Evolutionary conservation across 2,888 invertebrate genomes (phyloP), one percentile per base, ranked within the genome.

Genomic region (Ochropacha duplaris): DNA sequence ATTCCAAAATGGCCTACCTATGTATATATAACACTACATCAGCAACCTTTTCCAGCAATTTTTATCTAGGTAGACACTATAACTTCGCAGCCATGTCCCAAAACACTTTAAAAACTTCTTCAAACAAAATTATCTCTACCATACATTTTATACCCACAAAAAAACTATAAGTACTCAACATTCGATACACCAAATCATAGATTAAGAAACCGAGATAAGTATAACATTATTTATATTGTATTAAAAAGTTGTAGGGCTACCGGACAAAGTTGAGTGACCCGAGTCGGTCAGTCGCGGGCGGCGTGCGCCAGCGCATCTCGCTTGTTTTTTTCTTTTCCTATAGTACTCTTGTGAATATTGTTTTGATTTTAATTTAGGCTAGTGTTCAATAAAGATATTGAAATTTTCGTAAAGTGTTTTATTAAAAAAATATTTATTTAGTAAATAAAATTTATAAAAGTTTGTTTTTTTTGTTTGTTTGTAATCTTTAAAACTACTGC

Each of bases 251-350:
- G 76, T 77, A 76, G 68, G 59, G 86, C 88, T 85, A 87, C 87
- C 79, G 86, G 78, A 72, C 78, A 76, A 74, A 80, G 87, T 78
- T 86, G 79, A 85, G 72, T 84, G 86, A 87, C 83, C 87, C 62
- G 74, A 22, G 67, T 66, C 79, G 78, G 80, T 72, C 78, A 67
- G 66, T 72, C 62, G 62, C 31, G 58, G 55, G 62, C 31, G 58
- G 55, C 63, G 58, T 66, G 69, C 76, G 73, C 73, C 60, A 55
- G 76, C 79, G 79, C 76, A 78, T 80, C 76, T 72, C 66, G 64
- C 65, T 74, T 69, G 70, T 66, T 69, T 73, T 73, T 54, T 59
- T 54, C 51, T 14, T 44, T 19, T 19, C 44, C 54, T 49, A 54
- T 44, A 54, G 54, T 26, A 28, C 26, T 31, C n/a, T 31, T 28